phyloP scores from a whole-genome alignment of 37 sponge, comb jelly and placozoan species.

The Aphrocallistes beatrix region DNA sequence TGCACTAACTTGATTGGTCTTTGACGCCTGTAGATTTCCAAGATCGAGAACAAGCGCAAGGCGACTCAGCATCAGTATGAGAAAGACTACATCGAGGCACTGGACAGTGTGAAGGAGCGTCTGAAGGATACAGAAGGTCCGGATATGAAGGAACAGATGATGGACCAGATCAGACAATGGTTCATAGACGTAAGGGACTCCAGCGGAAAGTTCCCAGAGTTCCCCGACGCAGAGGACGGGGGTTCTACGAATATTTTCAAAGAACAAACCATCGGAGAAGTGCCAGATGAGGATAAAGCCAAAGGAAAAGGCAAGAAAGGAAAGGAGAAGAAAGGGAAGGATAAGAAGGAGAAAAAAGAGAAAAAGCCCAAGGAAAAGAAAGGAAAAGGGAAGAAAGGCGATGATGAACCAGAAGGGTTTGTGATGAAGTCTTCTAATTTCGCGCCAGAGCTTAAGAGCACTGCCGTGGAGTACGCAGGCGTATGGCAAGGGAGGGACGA shows the following conservation, averaged over 20 bases:
- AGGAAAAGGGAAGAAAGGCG: conserved; percentile 60
- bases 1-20: not conserved
- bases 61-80: conserved; percentile 76
- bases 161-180: conserved; percentile 98
- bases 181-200: conserved; percentile 99
- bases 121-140: conserved; percentile 84
- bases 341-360: conserved; percentile 56
- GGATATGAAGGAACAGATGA: conserved; percentile 95
- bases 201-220: conserved; percentile 97
- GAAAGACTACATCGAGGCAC: conserved; percentile 82
- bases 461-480: conserved; percentile 46
- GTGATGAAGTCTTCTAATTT: conserved; percentile 80
- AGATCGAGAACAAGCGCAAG: conserved; percentile 40
- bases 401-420: conserved; percentile 85
- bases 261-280: conserved; percentile 57
- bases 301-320: conserved; percentile 72
- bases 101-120: conserved; percentile 73
- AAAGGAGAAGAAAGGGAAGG: conserved; percentile 45
- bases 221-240: conserved; percentile 80
- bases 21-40: not conserved
- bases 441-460: conserved; percentile 60
- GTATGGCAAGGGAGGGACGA: conserved; percentile 88
- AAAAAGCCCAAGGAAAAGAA: conserved; percentile 58
- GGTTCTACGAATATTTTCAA: conserved; percentile 89
- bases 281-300: conserved; percentile 30